Evolutionary conservation across 2,113 vertebrate genomes (phyloP), one percentile per base, ranked within the genome.

Genomic region (Ginglymostoma cirratum): DNA sequence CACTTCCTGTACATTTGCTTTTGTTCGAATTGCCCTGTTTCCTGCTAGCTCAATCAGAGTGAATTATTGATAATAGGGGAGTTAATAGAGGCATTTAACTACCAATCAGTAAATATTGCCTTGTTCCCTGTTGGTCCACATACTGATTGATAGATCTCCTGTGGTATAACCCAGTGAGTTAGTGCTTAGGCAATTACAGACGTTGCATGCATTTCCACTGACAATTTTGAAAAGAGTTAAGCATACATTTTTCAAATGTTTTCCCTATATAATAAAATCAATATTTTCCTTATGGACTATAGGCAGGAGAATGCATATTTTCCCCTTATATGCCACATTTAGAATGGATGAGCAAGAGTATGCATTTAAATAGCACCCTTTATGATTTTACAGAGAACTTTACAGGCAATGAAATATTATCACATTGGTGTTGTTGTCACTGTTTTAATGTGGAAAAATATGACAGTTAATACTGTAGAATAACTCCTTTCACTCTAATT

Each of bases 1-100:
- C 61, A 93, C 61, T 67, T 93, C 89, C 89, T 93, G 89, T 38
- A n/a, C 66, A 61, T 34, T 65, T 93, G 89, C n/a, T 93, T 83
- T 38, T 83, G 80, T 83, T 93, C 17, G 34, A 93, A 61, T 61
- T 93, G 34, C 34, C 85, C 89, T 93, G n/a, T 93, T 93, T 93
- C 89, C 89, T 67, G 61, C n/a, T 93, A n/a, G 89, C 34, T 93
- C 61, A 93, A 34, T 93, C 61, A 66, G 38, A 61, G 34, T 66
- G 89, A 17, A 19, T 38, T 67, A 66, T 66, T 93, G 61, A 93
- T 93, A 93, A 93, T 66, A 93, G 61, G 65, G n/a, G n/a, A 93
- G 61, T 93, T 34, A 93, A 93, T 93, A n/a, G 34, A 93, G 89
- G 89, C 61, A 93, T 38, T 93, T 67, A 93, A 93, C 55, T 19